Evolutionary conservation across 2,888 invertebrate genomes (phyloP), one percentile per base, ranked within the genome.

Genomic region (Nesidiocoris tenuis): DNA sequence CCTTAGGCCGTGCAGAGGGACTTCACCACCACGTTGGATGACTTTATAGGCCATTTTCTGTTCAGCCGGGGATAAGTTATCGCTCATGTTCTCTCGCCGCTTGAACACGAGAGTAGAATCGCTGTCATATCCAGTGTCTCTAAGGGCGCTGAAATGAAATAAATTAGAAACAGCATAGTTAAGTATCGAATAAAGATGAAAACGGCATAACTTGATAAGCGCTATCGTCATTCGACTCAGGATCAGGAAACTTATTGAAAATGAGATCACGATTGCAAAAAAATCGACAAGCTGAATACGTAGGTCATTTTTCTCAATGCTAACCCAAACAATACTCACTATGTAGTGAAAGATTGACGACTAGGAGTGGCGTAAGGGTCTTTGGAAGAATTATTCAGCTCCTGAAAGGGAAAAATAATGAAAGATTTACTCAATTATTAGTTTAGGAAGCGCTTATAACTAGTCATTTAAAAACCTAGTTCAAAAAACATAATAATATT

Each of bases 21-120:
- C 95, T 84, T 98, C 97, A 0, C 96, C 97, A 0, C 98, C 98
- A 76, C 91, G 91, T 83, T 97, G 97, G 75, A 98, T 89, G 79
- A 90, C 90, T 82, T 91, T 91, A 85, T 98, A 98, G 12, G 91
- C 92, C 78, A 91, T 89, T 78, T 90, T 89, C 81, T 94, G 90
- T 82, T 95, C 93, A n/a, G 90, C 88, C 0, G 94, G 94, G 80
- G 91, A 94, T 74, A 94, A 84, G 61, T 88, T 88, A 55, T 86
- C 85, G 71, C 80, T 81, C 74, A 81, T 80, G 77, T 82, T 81
- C 80, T 92, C 91, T 77, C 91, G 89, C 75, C 92, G 88, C 80
- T 91, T 90, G 84, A 95, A 94, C 74, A 95, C 89, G 76, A 95
- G 85, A 61, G 93, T 94, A 3, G 95, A 94, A 84, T 95, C 95